These are phyloP conservation scores for Metallyticus violacea DNA, from an alignment of 2,888 invertebrate species.

Conservation along the genomic window DNA sequence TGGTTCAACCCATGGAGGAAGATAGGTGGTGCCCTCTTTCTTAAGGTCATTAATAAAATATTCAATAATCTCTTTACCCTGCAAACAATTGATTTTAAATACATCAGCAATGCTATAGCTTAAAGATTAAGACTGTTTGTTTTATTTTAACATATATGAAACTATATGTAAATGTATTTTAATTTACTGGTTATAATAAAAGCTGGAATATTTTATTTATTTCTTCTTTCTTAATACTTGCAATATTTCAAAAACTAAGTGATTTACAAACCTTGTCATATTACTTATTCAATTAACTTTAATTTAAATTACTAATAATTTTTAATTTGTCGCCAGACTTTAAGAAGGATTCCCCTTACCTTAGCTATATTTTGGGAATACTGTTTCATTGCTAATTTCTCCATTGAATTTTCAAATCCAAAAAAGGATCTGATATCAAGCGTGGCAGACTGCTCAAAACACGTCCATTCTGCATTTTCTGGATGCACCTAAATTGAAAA, in stretches of 20 bases:
- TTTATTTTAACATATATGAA: background rate
- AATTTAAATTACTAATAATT: too few relatives aligned
- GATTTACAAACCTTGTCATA: too few relatives aligned
- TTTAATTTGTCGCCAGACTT: too few relatives aligned
- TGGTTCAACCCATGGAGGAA: constrained; percentile 58
- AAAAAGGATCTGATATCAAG: constrained; percentile 94
- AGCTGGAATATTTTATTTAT: background rate
- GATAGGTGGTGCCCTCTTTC: constrained; percentile 67
- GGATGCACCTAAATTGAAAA: constrained; percentile 70
- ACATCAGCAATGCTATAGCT: background rate
- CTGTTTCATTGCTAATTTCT: constrained; percentile 94
- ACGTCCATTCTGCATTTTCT: constrained; percentile 92
- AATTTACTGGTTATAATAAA: too few relatives aligned
- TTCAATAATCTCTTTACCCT: constrained; percentile 94
- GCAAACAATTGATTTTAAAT: constrained; percentile 35
- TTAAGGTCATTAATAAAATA: constrained; percentile 76
- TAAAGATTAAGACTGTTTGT: background rate
- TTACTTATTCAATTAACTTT: too few relatives aligned
- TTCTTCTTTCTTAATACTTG: too few relatives aligned
- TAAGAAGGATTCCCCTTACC: too few relatives aligned
- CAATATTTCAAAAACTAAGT: too few relatives aligned
- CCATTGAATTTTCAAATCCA: constrained; percentile 90
- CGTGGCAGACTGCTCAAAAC: constrained; percentile 90
- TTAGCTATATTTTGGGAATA: constrained; percentile 83
- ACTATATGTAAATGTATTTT: too few relatives aligned